These are phyloP conservation scores for Agonopterix arenella DNA, from an alignment of 2,888 invertebrate species.

Conservation along the genomic window DNA sequence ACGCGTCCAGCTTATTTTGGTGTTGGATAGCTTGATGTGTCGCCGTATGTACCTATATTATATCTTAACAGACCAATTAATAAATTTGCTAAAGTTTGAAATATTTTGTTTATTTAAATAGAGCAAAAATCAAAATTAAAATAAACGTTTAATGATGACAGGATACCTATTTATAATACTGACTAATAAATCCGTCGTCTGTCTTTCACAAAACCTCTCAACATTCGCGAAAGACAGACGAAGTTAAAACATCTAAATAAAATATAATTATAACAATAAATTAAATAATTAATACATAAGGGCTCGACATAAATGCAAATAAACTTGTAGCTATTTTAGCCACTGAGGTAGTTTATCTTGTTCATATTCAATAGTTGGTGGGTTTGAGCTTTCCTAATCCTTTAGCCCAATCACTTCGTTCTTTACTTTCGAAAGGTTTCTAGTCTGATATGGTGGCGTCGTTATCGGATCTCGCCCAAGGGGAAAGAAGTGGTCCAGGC, in stretches of 20 bases:
- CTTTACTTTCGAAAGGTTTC: conserved; percentile 1
- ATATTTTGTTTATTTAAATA: no score
- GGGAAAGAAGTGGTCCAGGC: conserved; percentile 56
- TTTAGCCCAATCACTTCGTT: background rate
- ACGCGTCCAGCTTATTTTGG: no score
- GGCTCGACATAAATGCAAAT: background rate
- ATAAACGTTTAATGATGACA: no score
- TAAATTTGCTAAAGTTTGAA: no score
- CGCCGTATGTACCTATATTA: no score
- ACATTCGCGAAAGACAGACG: conserved; percentile 54
- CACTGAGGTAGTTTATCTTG: background rate
- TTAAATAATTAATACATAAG: background rate
- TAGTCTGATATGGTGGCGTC: conserved; percentile 58
- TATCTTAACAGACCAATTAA: no score
- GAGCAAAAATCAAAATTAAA: no score
- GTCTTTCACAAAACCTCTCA: conserved; percentile 42
- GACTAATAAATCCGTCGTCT: conserved; percentile 38
- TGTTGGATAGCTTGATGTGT: no score
- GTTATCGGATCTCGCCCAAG: conserved; percentile 65
- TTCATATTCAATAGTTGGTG: background rate
- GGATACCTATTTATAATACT: background rate
- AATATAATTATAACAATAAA: background rate
- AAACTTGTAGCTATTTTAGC: background rate
- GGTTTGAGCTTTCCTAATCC: background rate
- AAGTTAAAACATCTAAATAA: conserved; percentile 17